A percentile compares a stretch with the other conserved stretches of the same genome.
Evolutionary conservation across 2,888 invertebrate species (phyloP).

Genomic region (Entomobrya proxima): DNA sequence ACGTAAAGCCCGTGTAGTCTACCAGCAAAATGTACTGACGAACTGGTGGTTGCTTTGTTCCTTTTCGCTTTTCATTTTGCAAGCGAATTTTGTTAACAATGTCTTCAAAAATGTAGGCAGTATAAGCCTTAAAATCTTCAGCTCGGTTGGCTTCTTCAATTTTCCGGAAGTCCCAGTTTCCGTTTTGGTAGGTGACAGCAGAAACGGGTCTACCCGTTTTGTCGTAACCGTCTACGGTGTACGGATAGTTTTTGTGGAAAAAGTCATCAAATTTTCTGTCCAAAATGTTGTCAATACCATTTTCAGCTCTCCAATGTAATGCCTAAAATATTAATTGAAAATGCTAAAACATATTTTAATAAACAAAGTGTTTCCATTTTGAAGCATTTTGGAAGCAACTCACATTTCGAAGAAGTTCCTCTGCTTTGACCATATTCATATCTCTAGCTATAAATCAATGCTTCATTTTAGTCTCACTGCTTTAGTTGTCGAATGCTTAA

Average conservation of each 20-base stretch:
- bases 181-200: conserved; percentile 18
- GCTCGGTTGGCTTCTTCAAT: conserved; percentile 21
- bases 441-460: conserved; percentile 69
- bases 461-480: no score
- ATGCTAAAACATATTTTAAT: no score
- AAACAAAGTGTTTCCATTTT: neutral
- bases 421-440: conserved; percentile 67
- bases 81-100: conserved; percentile 29
- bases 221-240: conserved; percentile 14
- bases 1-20: conserved; percentile 50
- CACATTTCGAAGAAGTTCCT: conserved; percentile 66
- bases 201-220: conserved; percentile 41
- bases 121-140: conserved; percentile 43
- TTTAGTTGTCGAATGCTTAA: neutral
- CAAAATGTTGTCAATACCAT: conserved; percentile 31
- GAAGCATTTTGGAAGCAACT: conserved; percentile 33
- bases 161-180: conserved; percentile 52
- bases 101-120: conserved; percentile 48
- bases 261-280: conserved; percentile 44
- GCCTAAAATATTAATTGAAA: conserved; percentile 33
- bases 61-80: conserved; percentile 21
- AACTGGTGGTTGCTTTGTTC: conserved; percentile 13
- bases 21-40: conserved; percentile 44
- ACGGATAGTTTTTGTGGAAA: conserved; percentile 28
- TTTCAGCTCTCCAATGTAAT: conserved; percentile 47